These are phyloP conservation scores for Ornithorhynchus anatinus DNA, from an alignment of 2,113 vertebrate genomes.

Conservation along the genomic window DNA sequence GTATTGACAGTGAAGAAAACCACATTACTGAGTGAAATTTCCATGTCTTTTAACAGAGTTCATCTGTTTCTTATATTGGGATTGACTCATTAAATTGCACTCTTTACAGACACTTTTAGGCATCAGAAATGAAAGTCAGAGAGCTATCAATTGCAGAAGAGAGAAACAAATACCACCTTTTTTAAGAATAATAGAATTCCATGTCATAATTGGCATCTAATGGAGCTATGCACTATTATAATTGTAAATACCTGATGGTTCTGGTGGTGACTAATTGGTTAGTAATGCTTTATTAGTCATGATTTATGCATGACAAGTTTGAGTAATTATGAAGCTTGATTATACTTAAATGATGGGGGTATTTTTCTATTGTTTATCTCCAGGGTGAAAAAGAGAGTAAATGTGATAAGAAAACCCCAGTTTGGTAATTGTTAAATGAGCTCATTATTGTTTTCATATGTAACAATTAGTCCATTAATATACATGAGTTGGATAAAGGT, in stretches of 20 bases:
- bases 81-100: no score
- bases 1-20: no score
- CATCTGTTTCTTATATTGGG: no score
- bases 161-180: neutral
- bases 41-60: no score
- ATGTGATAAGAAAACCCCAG: constrained; percentile 36
- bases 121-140: no score
- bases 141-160: neutral
- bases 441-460: constrained; percentile 49
- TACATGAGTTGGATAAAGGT: neutral
- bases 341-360: constrained; percentile 61
- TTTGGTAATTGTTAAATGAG: constrained; percentile 41
- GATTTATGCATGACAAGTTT: constrained; percentile 70
- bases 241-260: neutral
- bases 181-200: constrained; percentile 11
- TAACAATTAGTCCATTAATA: constrained; percentile 9
- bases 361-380: constrained; percentile 40
- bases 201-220: neutral
- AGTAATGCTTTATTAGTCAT: constrained; percentile 54
- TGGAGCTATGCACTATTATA: neutral
- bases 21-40: no score
- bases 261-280: constrained; percentile 47
- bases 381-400: constrained; percentile 40
- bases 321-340: constrained; percentile 69
- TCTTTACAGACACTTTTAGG: no score